A percentile compares a stretch with the other conserved stretches of the same genome.
phyloP scores from a whole-genome alignment of 2,797 vertebrate species.

The Sebastes matsubarae region DNA sequence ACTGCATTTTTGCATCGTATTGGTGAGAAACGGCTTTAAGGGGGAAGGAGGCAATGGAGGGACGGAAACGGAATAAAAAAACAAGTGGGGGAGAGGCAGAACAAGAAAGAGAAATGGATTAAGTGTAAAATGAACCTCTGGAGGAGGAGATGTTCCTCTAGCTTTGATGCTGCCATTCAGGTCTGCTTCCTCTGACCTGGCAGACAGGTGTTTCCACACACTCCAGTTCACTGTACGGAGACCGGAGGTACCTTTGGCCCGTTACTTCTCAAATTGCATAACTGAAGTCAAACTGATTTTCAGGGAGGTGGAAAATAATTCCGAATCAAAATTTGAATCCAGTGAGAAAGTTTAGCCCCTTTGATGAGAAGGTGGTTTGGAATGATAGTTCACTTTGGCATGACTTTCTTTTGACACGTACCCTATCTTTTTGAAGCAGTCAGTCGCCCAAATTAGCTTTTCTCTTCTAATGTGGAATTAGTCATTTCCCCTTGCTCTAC shows the following conservation, averaged over 20 bases:
- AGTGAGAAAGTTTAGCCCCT: slow-evolving; percentile 11
- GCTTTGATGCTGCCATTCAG: slow-evolving; percentile 38
- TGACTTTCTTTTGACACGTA: slow-evolving; percentile 1
- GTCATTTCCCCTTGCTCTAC: not conserved
- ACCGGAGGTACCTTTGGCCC: slow-evolving; percentile 17
- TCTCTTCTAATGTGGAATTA: not conserved
- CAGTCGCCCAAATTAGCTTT: not conserved
- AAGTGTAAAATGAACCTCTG: slow-evolving; percentile 36
- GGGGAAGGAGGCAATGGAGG: not conserved
- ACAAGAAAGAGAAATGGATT: slow-evolving; percentile 36
- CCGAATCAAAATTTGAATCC: slow-evolving; percentile 14
- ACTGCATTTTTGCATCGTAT: too few species aligned
- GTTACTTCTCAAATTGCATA: slow-evolving; percentile 8
- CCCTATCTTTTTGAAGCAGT: slow-evolving; percentile 6
- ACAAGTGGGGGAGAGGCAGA: not conserved
- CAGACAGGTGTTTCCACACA: slow-evolving; percentile 23
- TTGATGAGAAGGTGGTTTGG: slow-evolving; percentile 23
- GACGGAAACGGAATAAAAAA: not conserved
- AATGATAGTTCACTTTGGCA: not conserved
- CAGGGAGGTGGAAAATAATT: slow-evolving; percentile 12
- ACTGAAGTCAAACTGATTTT: slow-evolving; percentile 32
- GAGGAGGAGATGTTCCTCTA: slow-evolving; percentile 12
- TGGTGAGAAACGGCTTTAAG: not conserved
- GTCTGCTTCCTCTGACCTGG: slow-evolving; percentile 28
- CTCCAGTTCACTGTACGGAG: slow-evolving; percentile 16